Evolutionary conservation across 1,140 invertebrate species (phyloP), one percentile per base, ranked within the genome.

Genomic region (Brachionus manjavacas): DNA sequence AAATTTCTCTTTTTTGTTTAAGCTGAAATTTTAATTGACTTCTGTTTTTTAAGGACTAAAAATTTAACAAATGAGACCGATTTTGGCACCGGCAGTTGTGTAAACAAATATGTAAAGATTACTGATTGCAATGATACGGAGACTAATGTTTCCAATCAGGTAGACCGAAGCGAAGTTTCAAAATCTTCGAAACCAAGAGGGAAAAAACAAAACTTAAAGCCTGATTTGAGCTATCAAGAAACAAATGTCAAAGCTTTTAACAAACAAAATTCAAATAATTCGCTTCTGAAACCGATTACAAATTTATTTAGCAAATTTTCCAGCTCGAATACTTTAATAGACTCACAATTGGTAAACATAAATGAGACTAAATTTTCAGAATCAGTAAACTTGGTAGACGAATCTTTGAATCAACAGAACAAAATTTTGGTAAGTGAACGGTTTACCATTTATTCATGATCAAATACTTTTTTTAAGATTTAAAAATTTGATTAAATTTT

Each of bases 221-320:
- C 25, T 4, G 16, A 28, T 0, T n/a, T 31, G 4, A 20, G 12
- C 8, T 4, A 12, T 31, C 66, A 31, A 68, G 31, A 16, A n/a
- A 68, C 28, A 43, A 39, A 7, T 7, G 28, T 25, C 64, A 68
- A 72, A 41, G 39, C 0, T 72, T 72, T 41, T 39, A 35, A 72
- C 20, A 72, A 72, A 20, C 39, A 41, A 41, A 72, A 41, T 41
- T 72, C 68, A 16, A 72, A 35, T 20, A 72, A 41, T 20, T 72
- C 68, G 4, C 28, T 72, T 16, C n/a, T 72, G 14, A 72, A 72
- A 41, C 68, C 68, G 39, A 41, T 72, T 11, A 43, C 28, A 1
- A 72, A 39, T 72, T 41, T 72, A 41, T 72, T 72, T 41, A 72
- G 68, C 66, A 68, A 68, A 20, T 20, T 35, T 41, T 72, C 68